These are phyloP conservation scores for Drosophila saltans DNA, from an alignment of 1,140 invertebrate species.

Conservation along the genomic window DNA sequence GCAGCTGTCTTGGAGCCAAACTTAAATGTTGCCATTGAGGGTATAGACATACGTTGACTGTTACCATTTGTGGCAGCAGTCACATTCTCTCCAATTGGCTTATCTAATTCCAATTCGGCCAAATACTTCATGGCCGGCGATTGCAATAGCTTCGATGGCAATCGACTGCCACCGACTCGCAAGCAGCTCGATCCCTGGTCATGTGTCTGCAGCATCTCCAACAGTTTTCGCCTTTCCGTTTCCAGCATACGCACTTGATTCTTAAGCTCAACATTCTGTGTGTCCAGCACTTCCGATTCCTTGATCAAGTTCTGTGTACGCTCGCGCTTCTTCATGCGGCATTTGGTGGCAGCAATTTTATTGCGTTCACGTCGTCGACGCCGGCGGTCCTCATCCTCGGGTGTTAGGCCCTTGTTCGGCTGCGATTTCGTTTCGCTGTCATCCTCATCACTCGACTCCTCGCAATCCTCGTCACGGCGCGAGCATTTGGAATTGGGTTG, in stretches of 20 bases:
- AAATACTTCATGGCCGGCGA: constrained; percentile 78
- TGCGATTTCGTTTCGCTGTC: constrained; percentile 73
- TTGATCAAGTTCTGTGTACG: constrained; percentile 93
- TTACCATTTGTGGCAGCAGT: constrained; percentile 32
- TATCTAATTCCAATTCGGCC: constrained; percentile 60
- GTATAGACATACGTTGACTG: constrained; percentile 65
- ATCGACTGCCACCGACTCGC: constrained; percentile 82
- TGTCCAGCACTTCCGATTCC: constrained; percentile 93
- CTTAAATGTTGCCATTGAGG: constrained; percentile 81
- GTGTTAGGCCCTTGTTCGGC: constrained; percentile 86
- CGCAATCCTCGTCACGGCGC: constrained; percentile 72
- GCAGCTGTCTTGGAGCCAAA: constrained; percentile 68
- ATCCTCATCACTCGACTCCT: constrained; percentile 76
- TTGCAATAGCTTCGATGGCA: constrained; percentile 67
- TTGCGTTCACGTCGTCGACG: constrained; percentile 93
- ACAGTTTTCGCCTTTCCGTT: constrained; percentile 86
- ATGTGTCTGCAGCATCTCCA: constrained; percentile 87
- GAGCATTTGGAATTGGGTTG: constrained; percentile 83
- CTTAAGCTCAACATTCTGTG: constrained; percentile 94
- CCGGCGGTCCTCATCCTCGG: constrained; percentile 95
- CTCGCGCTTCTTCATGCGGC: constrained; percentile 96
- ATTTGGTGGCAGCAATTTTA: constrained; percentile 97
- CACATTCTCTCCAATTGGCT: constrained; percentile 15
- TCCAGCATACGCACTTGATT: constrained; percentile 89
- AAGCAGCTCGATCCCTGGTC: constrained; percentile 84